Percentiles rank a stretch among this genome's conserved stretches.
Evolutionary conservation across 2,113 vertebrate genomes (phyloP).

Genomic region (Psilopsiagon aymara): DNA sequence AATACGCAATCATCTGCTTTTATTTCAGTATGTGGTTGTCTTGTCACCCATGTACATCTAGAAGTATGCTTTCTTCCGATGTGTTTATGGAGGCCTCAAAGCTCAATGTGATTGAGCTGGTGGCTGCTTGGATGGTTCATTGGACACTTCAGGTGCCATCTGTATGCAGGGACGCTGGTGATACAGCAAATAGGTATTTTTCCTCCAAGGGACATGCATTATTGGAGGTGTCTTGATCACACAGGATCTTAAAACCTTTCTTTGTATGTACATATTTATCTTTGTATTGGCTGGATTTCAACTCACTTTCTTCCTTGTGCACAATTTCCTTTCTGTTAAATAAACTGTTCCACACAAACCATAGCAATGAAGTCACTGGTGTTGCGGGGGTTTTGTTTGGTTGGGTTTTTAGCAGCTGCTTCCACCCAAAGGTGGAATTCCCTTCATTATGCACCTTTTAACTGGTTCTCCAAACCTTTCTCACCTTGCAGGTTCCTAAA

Average conservation of each 20-base stretch:
- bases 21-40: background rate
- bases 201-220: background rate
- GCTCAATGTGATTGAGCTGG: background rate
- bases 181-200: background rate
- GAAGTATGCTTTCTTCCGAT: background rate
- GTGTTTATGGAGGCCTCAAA: background rate
- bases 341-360: background rate
- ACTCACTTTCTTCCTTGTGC: background rate
- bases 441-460: background rate
- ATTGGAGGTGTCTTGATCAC: background rate
- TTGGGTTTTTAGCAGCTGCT: background rate
- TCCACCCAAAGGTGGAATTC: background rate
- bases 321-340: background rate
- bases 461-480: background rate
- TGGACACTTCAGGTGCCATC: background rate
- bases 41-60: accelerated
- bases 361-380: background rate
- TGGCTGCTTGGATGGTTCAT: background rate
- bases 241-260: background rate
- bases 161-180: background rate
- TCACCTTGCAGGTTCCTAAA: background rate
- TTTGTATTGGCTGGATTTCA: background rate
- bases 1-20: background rate
- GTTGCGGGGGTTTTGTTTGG: background rate
- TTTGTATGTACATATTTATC: background rate